Evolutionary conservation across 2,113 vertebrate genomes (phyloP).

Genomic region (Calyptommatus sinebrachiatus): DNA sequence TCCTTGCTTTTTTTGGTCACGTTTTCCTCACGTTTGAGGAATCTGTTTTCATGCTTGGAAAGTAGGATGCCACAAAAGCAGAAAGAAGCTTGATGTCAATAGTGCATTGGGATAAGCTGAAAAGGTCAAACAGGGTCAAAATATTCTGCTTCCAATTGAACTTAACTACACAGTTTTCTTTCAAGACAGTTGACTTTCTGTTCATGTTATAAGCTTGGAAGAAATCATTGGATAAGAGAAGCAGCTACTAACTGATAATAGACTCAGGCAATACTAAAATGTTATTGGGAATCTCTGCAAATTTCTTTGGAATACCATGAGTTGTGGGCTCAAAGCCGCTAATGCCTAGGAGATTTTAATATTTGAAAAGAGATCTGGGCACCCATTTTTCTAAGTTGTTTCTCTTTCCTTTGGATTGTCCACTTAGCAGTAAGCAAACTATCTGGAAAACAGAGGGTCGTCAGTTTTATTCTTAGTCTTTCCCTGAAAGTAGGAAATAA

Average conservation of each 20-base stretch:
- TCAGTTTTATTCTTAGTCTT: too few relatives aligned
- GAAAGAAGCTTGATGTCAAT: background rate
- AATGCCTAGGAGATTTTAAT: slow-evolving; percentile 3
- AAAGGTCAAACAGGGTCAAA: background rate
- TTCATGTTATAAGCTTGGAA: background rate
- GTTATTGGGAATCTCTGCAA: background rate
- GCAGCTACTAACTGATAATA: background rate
- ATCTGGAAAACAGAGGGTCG: too few relatives aligned
- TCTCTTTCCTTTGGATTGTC: background rate
- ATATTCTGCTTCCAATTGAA: fast-evolving
- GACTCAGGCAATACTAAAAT: background rate
- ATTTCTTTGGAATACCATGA: fast-evolving
- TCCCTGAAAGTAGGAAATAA: too few relatives aligned
- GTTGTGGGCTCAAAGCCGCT: too few relatives aligned
- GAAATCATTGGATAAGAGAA: background rate
- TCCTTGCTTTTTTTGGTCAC: slow-evolving; percentile 49
- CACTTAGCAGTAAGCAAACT: too few relatives aligned
- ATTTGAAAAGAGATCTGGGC: slow-evolving; percentile 6
- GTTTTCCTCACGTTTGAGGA: slow-evolving; percentile 3
- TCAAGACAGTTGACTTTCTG: background rate
- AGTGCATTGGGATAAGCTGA: background rate
- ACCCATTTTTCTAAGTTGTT: background rate
- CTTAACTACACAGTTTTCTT: background rate
- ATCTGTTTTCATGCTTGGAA: slow-evolving; percentile 39
- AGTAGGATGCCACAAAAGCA: slow-evolving; percentile 1